Base-by-base conservation (phyloP, 2,797 vertebrate genomes). In the Peromyscus nudipes region DNA sequence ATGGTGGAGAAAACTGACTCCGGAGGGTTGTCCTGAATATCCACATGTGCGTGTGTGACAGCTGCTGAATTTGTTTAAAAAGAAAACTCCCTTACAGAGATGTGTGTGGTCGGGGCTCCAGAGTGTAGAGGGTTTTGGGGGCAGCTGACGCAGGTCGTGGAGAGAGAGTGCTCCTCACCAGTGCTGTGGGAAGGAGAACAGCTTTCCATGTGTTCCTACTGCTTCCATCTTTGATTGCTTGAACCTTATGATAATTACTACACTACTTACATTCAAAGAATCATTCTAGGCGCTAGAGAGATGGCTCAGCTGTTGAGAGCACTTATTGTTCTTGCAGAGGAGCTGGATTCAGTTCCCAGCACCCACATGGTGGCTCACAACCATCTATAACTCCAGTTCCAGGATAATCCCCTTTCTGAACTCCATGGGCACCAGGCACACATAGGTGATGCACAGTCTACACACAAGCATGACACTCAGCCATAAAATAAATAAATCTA, bases 211-310 rank as follows among this genome's bases (percentile, higher is more conserved):
- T 82, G 77, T 92, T 93, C 55, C 62, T 34, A 4, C 89, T 96
- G n/a, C 87, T 62, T 60, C 49, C 34, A 4, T 82, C 65, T 93
- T 94, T 92, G 89, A 69, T 90, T 91, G 23, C 87, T 87, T 92
- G 94, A 92, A 12, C 40, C 19, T 91, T 64, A 89, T 79, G 64
- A 57, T 90, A 52, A 92, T 73, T 71, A 89, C 86, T 80, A 89
- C 25, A 84, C 46, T 69, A 82, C 7, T 71, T 87, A 85, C 27
- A 46, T 85, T 88, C 87, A 93, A 93, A 84, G 69, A 85, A 77
- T 86, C 95, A 86, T 76, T 71, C n/a, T 40, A 82, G 25, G 37
- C 14, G 19, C 23, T 83, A 4, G 81, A 62, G 81, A 83, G 81
- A 43, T 64, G 57, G 7, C 81, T 29, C 57, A 62, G 25, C 55